Evolutionary conservation across 2,797 vertebrate genomes (phyloP).

Genomic region (Kryptopterus vitreolus): DNA sequence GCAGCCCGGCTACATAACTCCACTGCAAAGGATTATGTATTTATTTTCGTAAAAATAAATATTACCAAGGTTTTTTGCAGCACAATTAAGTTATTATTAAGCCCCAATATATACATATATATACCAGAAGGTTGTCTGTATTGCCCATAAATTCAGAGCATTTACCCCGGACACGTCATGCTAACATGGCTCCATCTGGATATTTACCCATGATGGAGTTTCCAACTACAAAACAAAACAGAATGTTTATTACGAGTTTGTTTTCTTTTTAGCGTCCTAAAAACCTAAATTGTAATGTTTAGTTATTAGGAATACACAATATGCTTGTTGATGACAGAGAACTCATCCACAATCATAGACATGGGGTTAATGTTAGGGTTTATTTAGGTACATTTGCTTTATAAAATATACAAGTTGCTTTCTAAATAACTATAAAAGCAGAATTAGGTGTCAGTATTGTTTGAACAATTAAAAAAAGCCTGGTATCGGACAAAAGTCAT

Average conservation of each 20-base stretch:
- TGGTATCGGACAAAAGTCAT: background rate
- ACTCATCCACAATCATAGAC: background rate
- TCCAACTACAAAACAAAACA: background rate
- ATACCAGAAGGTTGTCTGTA: too few relatives aligned
- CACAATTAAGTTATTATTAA: background rate
- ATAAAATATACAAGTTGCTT: background rate
- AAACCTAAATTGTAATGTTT: background rate
- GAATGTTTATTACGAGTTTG: background rate
- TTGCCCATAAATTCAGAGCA: background rate
- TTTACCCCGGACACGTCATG: background rate
- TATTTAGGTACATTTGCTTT: background rate
- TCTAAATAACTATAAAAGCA: background rate
- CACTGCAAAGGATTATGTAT: background rate
- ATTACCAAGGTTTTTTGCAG: background rate
- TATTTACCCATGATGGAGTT: background rate
- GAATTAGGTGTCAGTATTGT: too few relatives aligned
- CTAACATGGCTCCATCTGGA: background rate
- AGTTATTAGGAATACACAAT: background rate
- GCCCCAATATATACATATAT: too few relatives aligned
- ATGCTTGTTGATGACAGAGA: background rate
- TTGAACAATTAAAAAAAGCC: background rate
- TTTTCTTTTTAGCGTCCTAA: background rate
- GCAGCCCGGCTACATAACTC: background rate
- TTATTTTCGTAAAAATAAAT: background rate
- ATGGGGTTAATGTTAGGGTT: background rate